Evolutionary conservation across 2,113 vertebrate genomes (phyloP), one percentile per base, ranked within the genome.

Genomic region (Spizaetus ornatus): DNA sequence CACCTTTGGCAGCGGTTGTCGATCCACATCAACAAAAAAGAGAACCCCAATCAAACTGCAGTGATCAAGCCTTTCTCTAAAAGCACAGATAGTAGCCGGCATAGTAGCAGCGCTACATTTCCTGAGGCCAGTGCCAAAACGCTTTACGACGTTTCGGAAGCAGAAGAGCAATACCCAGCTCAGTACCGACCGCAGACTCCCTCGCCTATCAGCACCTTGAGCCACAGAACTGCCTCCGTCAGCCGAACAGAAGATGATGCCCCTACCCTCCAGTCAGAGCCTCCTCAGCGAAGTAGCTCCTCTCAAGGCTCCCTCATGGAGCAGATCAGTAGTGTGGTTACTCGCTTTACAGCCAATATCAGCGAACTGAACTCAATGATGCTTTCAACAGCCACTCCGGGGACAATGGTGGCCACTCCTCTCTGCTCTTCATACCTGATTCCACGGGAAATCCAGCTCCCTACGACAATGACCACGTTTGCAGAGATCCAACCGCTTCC

Each of bases 41-140:
- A 99, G 96, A 99, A 98, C 93, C 96, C 97, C 55, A 99, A 99
- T 88, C 99, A 99, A 95, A 99, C 99, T 5, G 99, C 99, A 1
- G 99, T 99, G 90, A 99, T 99, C 98, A 99, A 99, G 97, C 99
- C 99, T 90, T 99, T 99, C 97, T 99, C 99, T 62, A 99, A 99
- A 97, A 98, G 98, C 87, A 95, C 98, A 16, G 99, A 99, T 71
- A 98, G 98, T 95, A 99, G 99, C 61, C 98, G 98, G 89, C 21
- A 92, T 3, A 66, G 94, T 94, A 97, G 98, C 13, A 98, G 98
- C 0, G 93, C 99, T 53, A 97, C 98, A 3, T 98, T 98, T 34
- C 98, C 98, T 0, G 99, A 99, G 77, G 65, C 96, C 18, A 95
- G 97, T 91, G 96, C 99, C 45, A 99, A 99, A 98, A 98, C 98